These are phyloP conservation scores for Theristicus caerulescens DNA, from an alignment of 2,113 vertebrate genomes.

Conservation along the genomic window DNA sequence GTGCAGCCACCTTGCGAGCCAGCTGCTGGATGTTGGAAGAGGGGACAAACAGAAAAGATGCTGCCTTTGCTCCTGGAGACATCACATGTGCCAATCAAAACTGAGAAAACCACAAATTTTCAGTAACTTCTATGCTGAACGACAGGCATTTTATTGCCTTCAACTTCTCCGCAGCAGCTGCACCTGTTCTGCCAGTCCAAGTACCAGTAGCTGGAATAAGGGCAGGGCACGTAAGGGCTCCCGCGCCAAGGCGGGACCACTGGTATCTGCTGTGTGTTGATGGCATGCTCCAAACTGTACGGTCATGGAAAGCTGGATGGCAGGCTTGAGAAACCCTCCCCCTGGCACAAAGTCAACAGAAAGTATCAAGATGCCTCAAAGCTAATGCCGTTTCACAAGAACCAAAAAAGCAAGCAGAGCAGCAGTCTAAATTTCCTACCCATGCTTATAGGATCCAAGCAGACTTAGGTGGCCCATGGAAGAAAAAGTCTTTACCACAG, in stretches of 20 bases:
- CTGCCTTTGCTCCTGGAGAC: neutral
- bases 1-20: neutral
- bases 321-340: neutral
- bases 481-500: neutral
- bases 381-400: accelerated
- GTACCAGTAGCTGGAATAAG: neutral
- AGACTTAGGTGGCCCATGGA: neutral
- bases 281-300: neutral
- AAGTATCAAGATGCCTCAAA: neutral
- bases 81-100: neutral
- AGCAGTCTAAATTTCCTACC: neutral
- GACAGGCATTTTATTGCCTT: neutral
- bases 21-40: neutral
- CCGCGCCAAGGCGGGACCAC: accelerated
- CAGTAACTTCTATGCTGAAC: neutral
- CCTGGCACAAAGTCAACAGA: neutral
- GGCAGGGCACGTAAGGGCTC: neutral
- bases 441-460: neutral
- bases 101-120: neutral
- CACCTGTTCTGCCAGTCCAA: neutral
- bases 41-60: accelerated
- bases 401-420: neutral
- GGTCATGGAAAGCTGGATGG: neutral
- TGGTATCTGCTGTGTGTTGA: neutral
- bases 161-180: neutral